phyloP scores from a whole-genome alignment of 2,113 vertebrate genomes.

The Apus apus region DNA sequence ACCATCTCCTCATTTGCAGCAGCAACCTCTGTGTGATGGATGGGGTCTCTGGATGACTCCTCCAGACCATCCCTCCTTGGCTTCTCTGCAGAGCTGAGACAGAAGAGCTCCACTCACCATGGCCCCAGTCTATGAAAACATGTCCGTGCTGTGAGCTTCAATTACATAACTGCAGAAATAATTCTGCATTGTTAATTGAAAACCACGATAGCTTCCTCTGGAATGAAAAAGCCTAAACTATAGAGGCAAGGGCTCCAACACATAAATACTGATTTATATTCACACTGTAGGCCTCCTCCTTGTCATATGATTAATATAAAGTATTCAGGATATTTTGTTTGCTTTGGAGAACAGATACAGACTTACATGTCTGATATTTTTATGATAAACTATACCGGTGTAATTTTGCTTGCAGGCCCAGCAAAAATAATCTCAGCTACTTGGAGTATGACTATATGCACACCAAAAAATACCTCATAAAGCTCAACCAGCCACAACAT shows the following conservation, averaged over 20 bases:
- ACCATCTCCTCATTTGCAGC: neutral
- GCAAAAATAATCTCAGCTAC: neutral
- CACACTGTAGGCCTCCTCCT: neutral
- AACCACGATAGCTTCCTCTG: neutral
- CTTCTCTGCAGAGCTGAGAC: neutral
- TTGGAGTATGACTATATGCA: neutral
- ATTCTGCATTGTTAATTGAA: neutral
- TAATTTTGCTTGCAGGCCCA: neutral
- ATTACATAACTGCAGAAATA: neutral
- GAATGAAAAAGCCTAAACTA: neutral
- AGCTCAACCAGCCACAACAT: neutral
- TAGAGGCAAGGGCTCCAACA: neutral
- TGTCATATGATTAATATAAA: neutral
- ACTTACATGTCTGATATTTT: neutral
- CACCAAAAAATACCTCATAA: fast-evolving
- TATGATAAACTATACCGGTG: neutral
- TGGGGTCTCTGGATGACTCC: neutral
- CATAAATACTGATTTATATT: neutral
- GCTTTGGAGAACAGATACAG: neutral
- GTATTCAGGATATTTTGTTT: neutral
- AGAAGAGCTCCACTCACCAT: fast-evolving
- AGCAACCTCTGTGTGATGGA: neutral
- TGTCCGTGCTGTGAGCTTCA: fast-evolving
- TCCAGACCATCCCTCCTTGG: neutral
- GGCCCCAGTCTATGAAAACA: neutral